phyloP scores from a whole-genome alignment of 2,113 vertebrate genomes.

The Gnathonemus echidnorhynchus region DNA sequence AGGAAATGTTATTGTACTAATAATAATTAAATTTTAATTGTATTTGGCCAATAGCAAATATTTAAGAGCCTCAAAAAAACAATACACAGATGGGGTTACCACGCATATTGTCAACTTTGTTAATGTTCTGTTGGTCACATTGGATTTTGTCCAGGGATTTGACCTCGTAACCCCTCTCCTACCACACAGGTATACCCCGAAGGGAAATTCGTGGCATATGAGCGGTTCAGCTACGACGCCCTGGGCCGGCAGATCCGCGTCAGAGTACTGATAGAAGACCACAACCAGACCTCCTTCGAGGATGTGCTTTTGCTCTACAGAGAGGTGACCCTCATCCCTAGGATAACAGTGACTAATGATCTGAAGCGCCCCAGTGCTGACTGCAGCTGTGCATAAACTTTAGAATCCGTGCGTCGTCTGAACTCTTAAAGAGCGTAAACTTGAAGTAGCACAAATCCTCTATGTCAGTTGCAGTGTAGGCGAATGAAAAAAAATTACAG shows the following conservation, averaged over 20 bases:
- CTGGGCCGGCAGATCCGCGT: conserved; percentile 27
- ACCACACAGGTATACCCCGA: conserved; percentile 21
- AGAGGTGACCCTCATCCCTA: conserved; percentile 25
- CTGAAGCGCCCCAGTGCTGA: neutral
- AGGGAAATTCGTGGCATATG: conserved; percentile 12
- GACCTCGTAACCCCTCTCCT: neutral
- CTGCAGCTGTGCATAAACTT: neutral
- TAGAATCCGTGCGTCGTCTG: neutral
- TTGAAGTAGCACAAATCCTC: neutral
- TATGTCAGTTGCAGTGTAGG: neutral
- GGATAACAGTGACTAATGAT: neutral
- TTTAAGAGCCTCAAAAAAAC: neutral
- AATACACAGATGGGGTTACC: neutral
- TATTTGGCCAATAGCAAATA: neutral
- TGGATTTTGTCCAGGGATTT: neutral
- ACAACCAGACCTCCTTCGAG: conserved; percentile 12
- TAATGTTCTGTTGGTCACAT: neutral
- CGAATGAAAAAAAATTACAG: neutral
- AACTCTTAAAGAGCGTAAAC: neutral
- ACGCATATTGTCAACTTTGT: neutral
- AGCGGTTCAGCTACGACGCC: conserved; percentile 38
- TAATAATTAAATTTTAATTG: neutral
- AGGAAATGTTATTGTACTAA: neutral
- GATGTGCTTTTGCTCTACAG: conserved; percentile 34
- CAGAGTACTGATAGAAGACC: neutral